phyloP scores from a whole-genome alignment of 2,797 vertebrate species.

The Monodelphis domestica region DNA sequence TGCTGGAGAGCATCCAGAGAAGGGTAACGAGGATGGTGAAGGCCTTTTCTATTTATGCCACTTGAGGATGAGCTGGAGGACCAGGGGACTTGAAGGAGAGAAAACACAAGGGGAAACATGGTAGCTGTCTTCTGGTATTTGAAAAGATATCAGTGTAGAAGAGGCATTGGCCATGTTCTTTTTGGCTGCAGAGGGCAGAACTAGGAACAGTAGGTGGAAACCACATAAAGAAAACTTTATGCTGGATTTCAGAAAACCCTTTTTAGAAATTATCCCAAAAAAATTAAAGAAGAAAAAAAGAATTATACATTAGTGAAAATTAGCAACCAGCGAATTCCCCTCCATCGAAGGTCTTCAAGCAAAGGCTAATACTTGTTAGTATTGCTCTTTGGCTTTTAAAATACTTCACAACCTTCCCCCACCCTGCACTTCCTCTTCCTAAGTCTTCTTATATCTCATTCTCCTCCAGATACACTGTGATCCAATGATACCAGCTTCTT shows the following conservation, averaged over 20 bases:
- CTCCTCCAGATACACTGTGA: neutral
- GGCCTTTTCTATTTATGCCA: neutral
- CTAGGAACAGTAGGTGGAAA: too few relatives aligned
- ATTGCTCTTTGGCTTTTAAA: neutral
- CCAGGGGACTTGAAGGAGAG: neutral
- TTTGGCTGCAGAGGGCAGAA: neutral
- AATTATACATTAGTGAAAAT: neutral
- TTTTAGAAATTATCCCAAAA: neutral
- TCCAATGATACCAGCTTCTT: neutral
- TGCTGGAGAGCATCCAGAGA: neutral
- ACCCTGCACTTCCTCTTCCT: neutral
- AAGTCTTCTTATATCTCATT: neutral
- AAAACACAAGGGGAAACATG: neutral
- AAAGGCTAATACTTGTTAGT: neutral
- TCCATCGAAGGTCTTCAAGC: neutral
- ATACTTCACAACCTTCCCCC: neutral
- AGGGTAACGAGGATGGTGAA: neutral
- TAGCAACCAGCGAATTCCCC: neutral
- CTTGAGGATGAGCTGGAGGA: neutral
- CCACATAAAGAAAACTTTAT: neutral
- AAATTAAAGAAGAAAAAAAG: neutral
- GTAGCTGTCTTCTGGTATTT: neutral
- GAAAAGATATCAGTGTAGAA: neutral
- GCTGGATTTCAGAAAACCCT: neutral
- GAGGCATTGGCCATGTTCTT: neutral